phyloP scores from a whole-genome alignment of 2,888 invertebrate genomes.

The Iselma pallidipennis region DNA sequence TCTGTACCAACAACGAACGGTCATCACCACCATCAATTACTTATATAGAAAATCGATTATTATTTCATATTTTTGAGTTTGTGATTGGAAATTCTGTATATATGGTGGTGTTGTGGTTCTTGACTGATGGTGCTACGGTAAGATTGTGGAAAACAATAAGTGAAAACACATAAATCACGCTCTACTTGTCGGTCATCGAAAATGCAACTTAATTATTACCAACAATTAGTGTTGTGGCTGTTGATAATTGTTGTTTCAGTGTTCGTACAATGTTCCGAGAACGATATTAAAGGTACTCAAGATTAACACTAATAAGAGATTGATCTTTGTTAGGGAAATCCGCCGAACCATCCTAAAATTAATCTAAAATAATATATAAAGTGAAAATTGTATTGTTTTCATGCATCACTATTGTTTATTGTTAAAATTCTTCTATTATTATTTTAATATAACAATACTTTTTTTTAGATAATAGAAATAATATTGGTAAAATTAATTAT shows the following conservation, averaged over 20 bases:
- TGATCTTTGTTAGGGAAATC: neutral
- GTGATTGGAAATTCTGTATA: neutral
- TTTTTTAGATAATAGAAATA: too few relatives aligned
- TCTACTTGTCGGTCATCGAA: conserved; percentile 45
- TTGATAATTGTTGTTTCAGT: conserved; percentile 33
- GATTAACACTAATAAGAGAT: neutral
- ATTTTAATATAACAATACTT: too few relatives aligned
- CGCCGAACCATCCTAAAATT: too few relatives aligned
- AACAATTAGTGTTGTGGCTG: conserved; percentile 47
- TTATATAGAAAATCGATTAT: neutral
- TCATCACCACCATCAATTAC: neutral
- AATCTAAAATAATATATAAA: too few relatives aligned
- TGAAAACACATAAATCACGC: conserved; percentile 41
- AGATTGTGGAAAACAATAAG: conserved; percentile 34
- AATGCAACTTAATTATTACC: conserved; percentile 50
- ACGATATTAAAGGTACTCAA: conserved; percentile 50
- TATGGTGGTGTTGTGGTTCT: conserved; percentile 18
- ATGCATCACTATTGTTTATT: neutral
- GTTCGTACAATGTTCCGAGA: conserved; percentile 46
- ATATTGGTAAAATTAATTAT: neutral
- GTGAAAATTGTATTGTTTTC: too few relatives aligned
- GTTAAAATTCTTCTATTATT: neutral
- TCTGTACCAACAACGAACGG: conserved; percentile 4
- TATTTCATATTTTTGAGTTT: neutral
- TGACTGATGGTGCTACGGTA: conserved; percentile 14